Base-by-base conservation (phyloP, 2,113 vertebrate species). In the Anolis sagrei region DNA sequence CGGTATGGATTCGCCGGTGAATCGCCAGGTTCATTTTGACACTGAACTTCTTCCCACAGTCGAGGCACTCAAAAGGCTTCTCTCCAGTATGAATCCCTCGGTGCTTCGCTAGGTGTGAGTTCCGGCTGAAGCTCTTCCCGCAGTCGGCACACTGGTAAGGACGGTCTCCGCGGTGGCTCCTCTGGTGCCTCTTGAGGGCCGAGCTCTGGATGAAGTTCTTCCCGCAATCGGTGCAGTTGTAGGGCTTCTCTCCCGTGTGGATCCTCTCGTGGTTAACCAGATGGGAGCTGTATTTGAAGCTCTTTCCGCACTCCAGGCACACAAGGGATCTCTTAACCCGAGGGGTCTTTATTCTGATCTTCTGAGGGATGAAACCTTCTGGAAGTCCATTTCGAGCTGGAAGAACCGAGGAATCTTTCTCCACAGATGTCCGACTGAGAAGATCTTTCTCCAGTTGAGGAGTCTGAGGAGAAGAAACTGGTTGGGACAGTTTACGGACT, bases 11-110 rank as follows among this genome's bases (percentile, higher is more conserved):
- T 54, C 84, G 54, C 68, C 77, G 93, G 82, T 89, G 39, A 29
- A 90, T 82, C 14, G 79, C 69, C 1, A 93, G 90, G 19, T 81
- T 90, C 27, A 85, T 72, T n/a, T 88, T 93, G 21, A 83, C 81
- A 0, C 84, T 89, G 77, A 93, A 93, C 44, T 81, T 88, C 82
- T 93, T 93, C n/a, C 92, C 92, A 83, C 92, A 93, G 2, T 92
- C 90, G 14, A 39, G 19, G 1, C 93, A 94, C 29, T 82, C 44
- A 0, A 88, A 90, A 19, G 91, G 89, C 49, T 91, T 93, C 44
- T 92, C 89, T 32, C 90, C 91, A 0, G 87, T 92, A 23, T 93
- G 92, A 77, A 88, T 89, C 61, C 89, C 69, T 27, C 79, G 86
- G 61, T 94, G 93, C 23, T 87, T 90, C 0, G 86, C 70, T 18